Conservation (phyloP, 2,888 invertebrate species). For the Griposia aprilina region DNA sequence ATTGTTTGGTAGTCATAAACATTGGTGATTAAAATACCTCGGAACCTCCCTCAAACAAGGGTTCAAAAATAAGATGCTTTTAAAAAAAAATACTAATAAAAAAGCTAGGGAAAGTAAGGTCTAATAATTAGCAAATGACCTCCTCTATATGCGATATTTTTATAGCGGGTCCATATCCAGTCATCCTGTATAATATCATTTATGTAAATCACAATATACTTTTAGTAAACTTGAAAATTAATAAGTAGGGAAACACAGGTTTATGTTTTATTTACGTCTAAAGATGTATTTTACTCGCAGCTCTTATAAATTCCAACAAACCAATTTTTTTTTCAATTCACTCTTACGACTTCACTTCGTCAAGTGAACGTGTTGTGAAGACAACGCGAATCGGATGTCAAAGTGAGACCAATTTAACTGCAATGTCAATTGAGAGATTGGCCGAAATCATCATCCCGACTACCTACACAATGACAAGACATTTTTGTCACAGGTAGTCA, state of each 20-base stretch:
- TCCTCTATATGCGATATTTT: too few species aligned
- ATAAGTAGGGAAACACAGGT: not conserved
- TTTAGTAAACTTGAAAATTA: not conserved
- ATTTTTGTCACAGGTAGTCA: not conserved
- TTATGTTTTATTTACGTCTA: not conserved
- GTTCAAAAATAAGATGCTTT: too few species aligned
- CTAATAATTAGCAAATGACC: too few species aligned
- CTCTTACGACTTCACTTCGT: not conserved
- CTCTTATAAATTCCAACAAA: not conserved
- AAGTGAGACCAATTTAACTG: slow-evolving; percentile 20
- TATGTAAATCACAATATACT: not conserved
- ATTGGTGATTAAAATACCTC: too few species aligned
- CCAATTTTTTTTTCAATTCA: not conserved
- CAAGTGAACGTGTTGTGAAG: not conserved
- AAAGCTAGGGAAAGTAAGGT: too few species aligned
- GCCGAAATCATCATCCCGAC: not conserved
- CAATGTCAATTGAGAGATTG: slow-evolving; percentile 19
- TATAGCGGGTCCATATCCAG: too few species aligned
- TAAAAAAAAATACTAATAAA: too few species aligned
- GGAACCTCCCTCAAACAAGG: too few species aligned
- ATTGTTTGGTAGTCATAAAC: too few species aligned
- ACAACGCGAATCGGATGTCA: slow-evolving; percentile 24
- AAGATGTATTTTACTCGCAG: not conserved
- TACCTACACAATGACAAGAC: not conserved
- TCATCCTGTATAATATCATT: too few species aligned